Conservation (phyloP, 2,113 vertebrate species). For the Labeo catla region DNA sequence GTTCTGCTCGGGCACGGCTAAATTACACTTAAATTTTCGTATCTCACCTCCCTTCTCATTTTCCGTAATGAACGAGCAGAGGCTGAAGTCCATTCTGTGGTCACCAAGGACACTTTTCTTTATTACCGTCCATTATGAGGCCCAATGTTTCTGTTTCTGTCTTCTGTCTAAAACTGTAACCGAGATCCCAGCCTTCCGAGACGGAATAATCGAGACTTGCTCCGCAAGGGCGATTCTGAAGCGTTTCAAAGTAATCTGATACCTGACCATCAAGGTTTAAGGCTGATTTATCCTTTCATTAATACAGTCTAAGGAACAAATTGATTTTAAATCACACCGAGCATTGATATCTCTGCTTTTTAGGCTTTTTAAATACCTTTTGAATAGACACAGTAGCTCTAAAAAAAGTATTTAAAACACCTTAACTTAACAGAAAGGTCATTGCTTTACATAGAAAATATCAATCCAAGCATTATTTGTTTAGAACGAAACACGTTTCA, state of each 20-base stretch:
- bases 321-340: not conserved
- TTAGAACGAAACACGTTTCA: not conserved
- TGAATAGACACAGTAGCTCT: not conserved
- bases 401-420: not conserved
- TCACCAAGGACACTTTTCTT: constrained; percentile 27
- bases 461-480: not conserved
- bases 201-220: not conserved
- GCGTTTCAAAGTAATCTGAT: constrained; percentile 24
- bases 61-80: constrained; percentile 33
- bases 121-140: constrained; percentile 7
- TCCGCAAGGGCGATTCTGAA: constrained; percentile 17
- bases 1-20: constrained; percentile 13
- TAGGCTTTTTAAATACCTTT: not conserved
- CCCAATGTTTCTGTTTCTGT: constrained; percentile 1
- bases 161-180: not conserved
- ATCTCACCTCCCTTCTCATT: constrained; percentile 33
- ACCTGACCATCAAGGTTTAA: constrained; percentile 14
- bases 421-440: not conserved
- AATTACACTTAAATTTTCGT: constrained; percentile 21
- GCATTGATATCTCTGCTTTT: not conserved
- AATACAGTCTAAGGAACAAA: not conserved
- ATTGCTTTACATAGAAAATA: not conserved
- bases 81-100: constrained; percentile 10
- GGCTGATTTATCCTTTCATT: constrained; percentile 23
- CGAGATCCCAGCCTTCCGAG: not conserved